phyloP scores from a whole-genome alignment of 2,888 invertebrate genomes.

The Allophyes oxyacanthae region DNA sequence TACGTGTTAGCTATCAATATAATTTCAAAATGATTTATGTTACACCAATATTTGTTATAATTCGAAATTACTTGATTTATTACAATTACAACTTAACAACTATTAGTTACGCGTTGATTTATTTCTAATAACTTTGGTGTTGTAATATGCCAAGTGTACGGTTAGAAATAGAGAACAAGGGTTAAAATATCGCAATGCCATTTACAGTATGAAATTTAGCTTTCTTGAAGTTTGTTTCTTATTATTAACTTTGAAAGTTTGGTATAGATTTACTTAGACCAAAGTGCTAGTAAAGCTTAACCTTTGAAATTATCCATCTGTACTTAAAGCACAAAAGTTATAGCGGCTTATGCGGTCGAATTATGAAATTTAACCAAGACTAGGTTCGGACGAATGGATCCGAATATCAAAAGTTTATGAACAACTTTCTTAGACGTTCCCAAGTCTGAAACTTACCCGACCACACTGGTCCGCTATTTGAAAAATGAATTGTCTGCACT shows the following conservation, averaged over 20 bases:
- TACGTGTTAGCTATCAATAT: slow-evolving; percentile 11
- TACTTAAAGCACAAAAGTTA: slow-evolving; percentile 55
- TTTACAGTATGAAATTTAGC: slow-evolving; percentile 8
- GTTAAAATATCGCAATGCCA: slow-evolving; percentile 9
- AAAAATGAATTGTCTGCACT: slow-evolving; percentile 88
- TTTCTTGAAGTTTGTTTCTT: slow-evolving; percentile 1
- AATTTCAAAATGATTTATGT: slow-evolving; percentile 36
- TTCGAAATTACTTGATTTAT: slow-evolving; percentile 40
- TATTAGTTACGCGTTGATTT: slow-evolving; percentile 42
- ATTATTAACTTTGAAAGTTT: slow-evolving; percentile 17
- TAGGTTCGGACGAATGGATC: slow-evolving; percentile 73
- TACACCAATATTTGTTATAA: slow-evolving; percentile 34
- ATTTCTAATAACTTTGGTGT: slow-evolving; percentile 37
- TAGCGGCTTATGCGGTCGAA: slow-evolving; percentile 67
- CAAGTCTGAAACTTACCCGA: slow-evolving; percentile 72
- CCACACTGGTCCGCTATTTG: slow-evolving; percentile 76
- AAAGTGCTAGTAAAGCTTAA: slow-evolving; percentile 22
- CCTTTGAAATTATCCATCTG: slow-evolving; percentile 50
- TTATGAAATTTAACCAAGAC: slow-evolving; percentile 75
- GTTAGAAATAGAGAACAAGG: slow-evolving; percentile 7
- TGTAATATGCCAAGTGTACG: slow-evolving; percentile 25
- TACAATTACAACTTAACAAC: slow-evolving; percentile 23
- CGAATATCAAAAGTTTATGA: slow-evolving; percentile 81
- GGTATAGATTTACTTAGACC: slow-evolving; percentile 3
- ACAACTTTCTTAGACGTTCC: slow-evolving; percentile 74